Evolutionary conservation across 2,113 vertebrate genomes (phyloP), one percentile per base, ranked within the genome.

Genomic region (Microcebus murinus): DNA sequence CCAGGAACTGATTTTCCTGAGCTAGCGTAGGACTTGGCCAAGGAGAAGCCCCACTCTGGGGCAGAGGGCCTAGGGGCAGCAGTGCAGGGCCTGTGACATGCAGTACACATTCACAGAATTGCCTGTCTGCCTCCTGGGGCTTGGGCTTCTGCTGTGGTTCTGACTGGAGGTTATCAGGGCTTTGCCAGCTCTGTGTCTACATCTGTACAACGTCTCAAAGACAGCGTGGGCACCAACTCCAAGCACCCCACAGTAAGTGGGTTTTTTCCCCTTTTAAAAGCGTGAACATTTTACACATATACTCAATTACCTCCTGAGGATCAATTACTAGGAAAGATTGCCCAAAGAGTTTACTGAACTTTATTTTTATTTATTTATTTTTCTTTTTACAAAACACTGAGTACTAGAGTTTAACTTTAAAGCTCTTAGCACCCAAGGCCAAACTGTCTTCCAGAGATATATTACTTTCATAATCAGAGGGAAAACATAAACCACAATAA

Each of bases 391-490:
- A 9, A 61, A 61, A 61, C 59, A 61, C 59, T 61, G 23, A 61
- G 23, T 61, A 10, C 23, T 25, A 52, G 27, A 74, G 17, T 27
- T 80, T 76, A 82, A 82, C 10, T 61, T 82, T 55, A 57, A 86
- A 11, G 48, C 14, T 81, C 36, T 74, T 57, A 23, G 45, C n/a
- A 68, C 25, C 45, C 34, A 67, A 74, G 74, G 50, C 50, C 14
- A 36, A 81, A 94, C 65, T 45, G 17, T 84, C 65, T 73, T 42
- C 63, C 21, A 55, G 63, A 63, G 70, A 65, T 42, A 52, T 21
- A 87, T 57, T 71, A 87, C 25, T 93, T 63, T 93, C 61, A 81
- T 71, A 81, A 63, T 76, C 88, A 87, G 14, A 84, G 65, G 65
- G 81, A 57, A 45, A 68, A 91, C 73, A 57, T n/a, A 71, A 70